Conservation (phyloP, 2,797 vertebrate species). For the Margarornis squamiger region DNA sequence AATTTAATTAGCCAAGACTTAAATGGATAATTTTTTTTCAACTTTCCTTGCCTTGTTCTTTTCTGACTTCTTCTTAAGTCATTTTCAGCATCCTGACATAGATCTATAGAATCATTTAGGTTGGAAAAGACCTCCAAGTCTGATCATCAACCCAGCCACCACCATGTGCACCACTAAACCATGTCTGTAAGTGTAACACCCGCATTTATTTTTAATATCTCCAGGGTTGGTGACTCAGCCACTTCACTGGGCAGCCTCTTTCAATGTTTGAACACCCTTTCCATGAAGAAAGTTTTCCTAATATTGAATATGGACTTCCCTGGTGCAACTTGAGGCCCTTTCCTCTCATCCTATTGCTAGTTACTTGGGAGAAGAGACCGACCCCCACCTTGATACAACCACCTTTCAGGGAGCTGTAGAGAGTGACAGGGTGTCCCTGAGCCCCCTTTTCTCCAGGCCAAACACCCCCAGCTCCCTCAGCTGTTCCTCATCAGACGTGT, state of each 20-base stretch:
- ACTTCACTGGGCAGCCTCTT: neutral
- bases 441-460: neutral
- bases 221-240: neutral
- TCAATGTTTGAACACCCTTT: neutral
- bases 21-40: neutral
- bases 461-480: neutral
- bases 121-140: neutral
- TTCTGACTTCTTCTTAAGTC: neutral
- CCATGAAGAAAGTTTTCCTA: neutral
- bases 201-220: neutral
- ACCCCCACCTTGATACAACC: neutral
- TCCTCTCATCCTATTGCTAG: neutral
- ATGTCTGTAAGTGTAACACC: too few species aligned
- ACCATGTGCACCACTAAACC: too few species aligned
- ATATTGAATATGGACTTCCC: neutral
- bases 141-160: neutral
- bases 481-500: neutral
- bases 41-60: neutral
- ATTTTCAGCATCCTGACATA: neutral
- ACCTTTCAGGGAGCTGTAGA: neutral
- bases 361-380: neutral
- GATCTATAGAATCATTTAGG: neutral
- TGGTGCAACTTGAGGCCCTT: neutral
- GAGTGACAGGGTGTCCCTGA: neutral
- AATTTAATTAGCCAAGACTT: neutral